Evolutionary conservation across 2,888 invertebrate species (phyloP).

Genomic region (Tipula unca): DNA sequence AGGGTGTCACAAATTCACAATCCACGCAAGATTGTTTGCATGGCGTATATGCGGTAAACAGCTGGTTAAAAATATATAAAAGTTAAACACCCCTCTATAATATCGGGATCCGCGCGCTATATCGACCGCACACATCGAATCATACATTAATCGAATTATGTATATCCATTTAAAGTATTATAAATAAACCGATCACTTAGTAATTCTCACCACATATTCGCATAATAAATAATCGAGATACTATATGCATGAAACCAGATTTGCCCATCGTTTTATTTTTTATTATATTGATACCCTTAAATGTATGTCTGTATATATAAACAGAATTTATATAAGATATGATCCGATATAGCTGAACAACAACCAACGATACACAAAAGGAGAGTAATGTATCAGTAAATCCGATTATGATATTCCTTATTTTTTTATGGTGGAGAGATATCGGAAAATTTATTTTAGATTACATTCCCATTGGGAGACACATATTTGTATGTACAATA

Average conservation of each 20-base stretch:
- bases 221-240: not conserved
- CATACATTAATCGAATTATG: not conserved
- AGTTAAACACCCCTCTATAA: not conserved
- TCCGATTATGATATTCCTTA: not conserved
- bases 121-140: not conserved
- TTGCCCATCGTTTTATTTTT: not conserved
- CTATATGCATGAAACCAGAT: not conserved
- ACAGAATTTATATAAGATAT: not conserved
- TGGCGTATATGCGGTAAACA: not conserved
- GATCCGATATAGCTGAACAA: not conserved
- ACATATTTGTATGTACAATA: not conserved
- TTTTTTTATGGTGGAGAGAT: not conserved
- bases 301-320: too few species aligned
- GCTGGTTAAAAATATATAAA: not conserved
- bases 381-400: not conserved
- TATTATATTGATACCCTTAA: not conserved
- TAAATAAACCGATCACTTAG: not conserved
- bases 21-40: not conserved
- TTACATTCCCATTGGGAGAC: not conserved
- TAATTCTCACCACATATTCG: not conserved
- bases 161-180: not conserved
- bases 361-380: not conserved
- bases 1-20: not conserved
- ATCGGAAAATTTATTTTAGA: not conserved
- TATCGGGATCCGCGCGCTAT: too few species aligned